A percentile compares a stretch with the other conserved stretches of the same genome.
Conservation (phyloP, 2,888 invertebrate species). For the Eupeodes luniger region DNA sequence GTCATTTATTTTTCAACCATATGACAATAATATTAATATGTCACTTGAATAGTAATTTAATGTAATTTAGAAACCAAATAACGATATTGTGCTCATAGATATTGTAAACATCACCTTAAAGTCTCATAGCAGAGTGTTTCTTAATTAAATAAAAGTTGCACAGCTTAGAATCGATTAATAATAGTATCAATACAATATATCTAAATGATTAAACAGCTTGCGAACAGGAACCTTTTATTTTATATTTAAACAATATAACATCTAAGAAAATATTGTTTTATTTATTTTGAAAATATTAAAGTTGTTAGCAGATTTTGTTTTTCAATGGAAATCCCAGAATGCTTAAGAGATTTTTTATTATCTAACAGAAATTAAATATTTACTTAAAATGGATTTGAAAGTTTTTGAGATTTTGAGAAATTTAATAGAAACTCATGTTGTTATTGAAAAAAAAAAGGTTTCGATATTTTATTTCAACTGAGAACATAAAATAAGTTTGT, state of each 20-base stretch:
- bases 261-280: too few relatives aligned
- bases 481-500: too few relatives aligned
- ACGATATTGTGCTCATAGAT: neutral
- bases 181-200: neutral
- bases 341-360: too few relatives aligned
- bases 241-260: neutral
- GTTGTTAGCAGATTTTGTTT: too few relatives aligned
- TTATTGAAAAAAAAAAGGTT: too few relatives aligned
- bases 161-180: constrained; percentile 15
- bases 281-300: too few relatives aligned
- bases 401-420: too few relatives aligned
- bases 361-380: too few relatives aligned
- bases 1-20: constrained; percentile 2
- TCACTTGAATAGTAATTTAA: constrained; percentile 53
- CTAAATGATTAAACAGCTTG: constrained; percentile 12
- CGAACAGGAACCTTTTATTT: neutral
- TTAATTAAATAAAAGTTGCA: constrained; percentile 17
- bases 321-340: too few relatives aligned
- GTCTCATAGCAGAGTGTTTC: neutral
- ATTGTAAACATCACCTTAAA: neutral
- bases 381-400: too few relatives aligned
- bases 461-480: too few relatives aligned
- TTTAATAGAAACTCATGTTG: too few relatives aligned
- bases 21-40: constrained; percentile 52
- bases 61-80: constrained; percentile 32